phyloP scores from a whole-genome alignment of 1,140 invertebrate species.

The Stenopsyche tienmushanensis region DNA sequence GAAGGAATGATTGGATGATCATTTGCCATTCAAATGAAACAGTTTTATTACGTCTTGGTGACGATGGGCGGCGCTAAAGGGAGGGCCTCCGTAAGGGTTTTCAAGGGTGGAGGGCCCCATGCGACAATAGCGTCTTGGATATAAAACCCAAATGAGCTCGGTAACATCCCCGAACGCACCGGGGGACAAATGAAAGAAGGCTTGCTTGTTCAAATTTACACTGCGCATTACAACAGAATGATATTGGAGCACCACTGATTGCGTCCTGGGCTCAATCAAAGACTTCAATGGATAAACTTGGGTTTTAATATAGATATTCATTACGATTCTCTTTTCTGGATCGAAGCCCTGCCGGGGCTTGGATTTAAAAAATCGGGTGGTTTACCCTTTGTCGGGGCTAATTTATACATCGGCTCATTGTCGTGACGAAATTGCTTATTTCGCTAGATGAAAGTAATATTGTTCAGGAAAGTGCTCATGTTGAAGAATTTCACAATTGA shows the following conservation, averaged over 20 bases:
- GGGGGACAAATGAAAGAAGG: background rate
- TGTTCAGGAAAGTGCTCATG: background rate
- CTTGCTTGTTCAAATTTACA: conserved; percentile 1
- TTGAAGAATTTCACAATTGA: background rate
- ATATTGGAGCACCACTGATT: conserved; percentile 1
- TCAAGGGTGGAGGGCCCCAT: background rate
- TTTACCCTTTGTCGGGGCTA: no score
- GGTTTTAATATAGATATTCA: background rate
- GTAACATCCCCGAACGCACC: background rate
- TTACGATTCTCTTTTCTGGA: no score
- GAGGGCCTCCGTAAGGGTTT: background rate
- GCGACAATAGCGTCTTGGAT: no score
- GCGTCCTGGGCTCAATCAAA: background rate
- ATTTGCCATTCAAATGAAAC: conserved; percentile 35
- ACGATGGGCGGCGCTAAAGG: background rate
- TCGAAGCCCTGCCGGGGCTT: no score
- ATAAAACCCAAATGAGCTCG: conserved; percentile 10
- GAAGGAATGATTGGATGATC: conserved; percentile 12
- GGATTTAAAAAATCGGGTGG: no score
- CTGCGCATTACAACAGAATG: background rate
- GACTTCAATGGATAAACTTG: background rate
- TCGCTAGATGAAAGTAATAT: no score
- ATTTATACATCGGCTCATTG: no score
- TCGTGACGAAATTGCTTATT: no score
- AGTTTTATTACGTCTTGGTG: conserved; percentile 23